Conservation (phyloP, 2,113 vertebrate species). For the Aptenodytes patagonicus region DNA sequence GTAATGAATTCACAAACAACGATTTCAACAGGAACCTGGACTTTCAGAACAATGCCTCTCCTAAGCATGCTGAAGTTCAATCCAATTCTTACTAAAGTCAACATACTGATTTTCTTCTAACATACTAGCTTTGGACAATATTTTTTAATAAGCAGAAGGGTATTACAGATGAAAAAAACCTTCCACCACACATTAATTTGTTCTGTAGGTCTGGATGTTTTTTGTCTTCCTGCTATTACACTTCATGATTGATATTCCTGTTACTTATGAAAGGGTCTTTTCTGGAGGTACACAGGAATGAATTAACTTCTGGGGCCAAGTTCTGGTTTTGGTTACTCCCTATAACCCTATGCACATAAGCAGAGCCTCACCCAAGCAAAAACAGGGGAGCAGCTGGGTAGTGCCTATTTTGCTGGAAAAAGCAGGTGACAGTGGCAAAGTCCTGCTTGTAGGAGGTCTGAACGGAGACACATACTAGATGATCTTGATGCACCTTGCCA, state of each 20-base stretch:
- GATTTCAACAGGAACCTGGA: rapidly evolving
- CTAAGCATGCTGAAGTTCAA: not conserved
- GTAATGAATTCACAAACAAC: not conserved
- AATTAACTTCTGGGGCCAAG: not conserved
- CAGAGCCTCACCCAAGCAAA: not conserved
- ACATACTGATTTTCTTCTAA: not conserved
- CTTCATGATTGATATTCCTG: not conserved
- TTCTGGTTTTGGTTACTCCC: not conserved
- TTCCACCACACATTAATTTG: not conserved
- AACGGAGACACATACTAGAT: not conserved
- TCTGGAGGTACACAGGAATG: not conserved
- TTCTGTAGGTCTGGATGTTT: not conserved
- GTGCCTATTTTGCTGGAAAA: not conserved
- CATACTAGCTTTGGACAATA: not conserved
- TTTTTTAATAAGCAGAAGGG: not conserved
- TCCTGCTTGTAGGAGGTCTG: not conserved
- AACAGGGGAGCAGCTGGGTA: not conserved
- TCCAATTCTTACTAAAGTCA: not conserved
- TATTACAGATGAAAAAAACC: not conserved
- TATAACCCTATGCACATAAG: too few relatives aligned
- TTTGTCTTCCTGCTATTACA: not conserved
- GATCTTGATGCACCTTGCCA: not conserved
- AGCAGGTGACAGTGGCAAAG: not conserved
- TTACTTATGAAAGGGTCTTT: not conserved
- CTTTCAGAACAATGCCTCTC: not conserved